Conservation (phyloP, 2,888 invertebrate species). For the Nemotelus pantherinus region DNA sequence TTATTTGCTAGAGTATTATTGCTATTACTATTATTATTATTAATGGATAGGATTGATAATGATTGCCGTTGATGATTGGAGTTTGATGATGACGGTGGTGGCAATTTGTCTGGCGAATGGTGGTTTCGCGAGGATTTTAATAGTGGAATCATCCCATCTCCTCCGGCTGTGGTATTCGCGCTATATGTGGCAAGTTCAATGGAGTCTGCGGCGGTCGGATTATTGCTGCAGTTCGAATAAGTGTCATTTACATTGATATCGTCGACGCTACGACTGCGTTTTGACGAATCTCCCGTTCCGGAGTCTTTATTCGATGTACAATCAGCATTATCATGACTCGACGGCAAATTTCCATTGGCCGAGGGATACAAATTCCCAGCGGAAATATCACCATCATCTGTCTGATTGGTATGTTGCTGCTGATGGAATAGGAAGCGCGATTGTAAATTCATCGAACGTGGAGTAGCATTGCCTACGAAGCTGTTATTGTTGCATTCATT, state of each 20-base stretch:
- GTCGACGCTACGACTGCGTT: slow-evolving; percentile 19
- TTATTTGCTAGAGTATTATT: neutral
- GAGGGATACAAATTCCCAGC: neutral
- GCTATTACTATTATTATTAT: neutral
- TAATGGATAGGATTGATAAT: neutral
- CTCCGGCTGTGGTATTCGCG: neutral
- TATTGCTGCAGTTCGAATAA: neutral
- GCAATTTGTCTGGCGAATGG: neutral
- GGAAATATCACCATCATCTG: neutral
- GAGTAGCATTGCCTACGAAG: slow-evolving; percentile 4
- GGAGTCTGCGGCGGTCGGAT: neutral
- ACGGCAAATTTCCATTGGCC: neutral
- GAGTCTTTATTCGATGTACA: slow-evolving; percentile 33
- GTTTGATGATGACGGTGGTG: neutral
- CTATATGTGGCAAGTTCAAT: slow-evolving; percentile 5
- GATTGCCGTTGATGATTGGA: neutral
- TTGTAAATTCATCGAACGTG: slow-evolving; percentile 24
- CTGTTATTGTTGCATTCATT: slow-evolving; percentile 50
- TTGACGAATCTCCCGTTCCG: slow-evolving; percentile 25
- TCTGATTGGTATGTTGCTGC: neutral
- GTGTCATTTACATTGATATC: slow-evolving; percentile 16
- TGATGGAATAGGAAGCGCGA: slow-evolving; percentile 22
- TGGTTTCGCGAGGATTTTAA: neutral
- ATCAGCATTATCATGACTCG: slow-evolving; percentile 1
- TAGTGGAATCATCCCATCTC: neutral